Percentiles rank a stretch among this genome's conserved stretches.
These are phyloP conservation scores for Peromyscus leucopus DNA, from an alignment of 2,113 vertebrate species.

Conservation along the genomic window DNA sequence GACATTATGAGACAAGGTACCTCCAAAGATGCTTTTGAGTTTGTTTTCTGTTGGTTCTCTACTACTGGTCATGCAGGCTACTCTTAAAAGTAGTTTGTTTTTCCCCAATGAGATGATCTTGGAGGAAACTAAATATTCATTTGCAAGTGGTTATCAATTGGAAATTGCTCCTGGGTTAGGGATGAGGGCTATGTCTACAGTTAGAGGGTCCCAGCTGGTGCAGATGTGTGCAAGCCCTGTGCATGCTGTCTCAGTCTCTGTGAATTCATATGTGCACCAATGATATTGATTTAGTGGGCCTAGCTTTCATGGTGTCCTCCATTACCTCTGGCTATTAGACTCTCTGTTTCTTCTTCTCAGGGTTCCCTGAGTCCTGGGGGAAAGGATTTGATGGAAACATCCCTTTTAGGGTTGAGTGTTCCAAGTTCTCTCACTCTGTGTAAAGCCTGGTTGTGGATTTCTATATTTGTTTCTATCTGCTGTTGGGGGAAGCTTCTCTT, in stretches of 20 bases:
- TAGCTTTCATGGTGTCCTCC: neutral
- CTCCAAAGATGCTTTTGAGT: no score
- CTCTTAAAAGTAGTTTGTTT: no score
- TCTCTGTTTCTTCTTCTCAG: neutral
- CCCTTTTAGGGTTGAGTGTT: neutral
- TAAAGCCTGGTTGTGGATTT: neutral
- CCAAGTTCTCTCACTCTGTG: neutral
- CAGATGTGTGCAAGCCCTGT: neutral
- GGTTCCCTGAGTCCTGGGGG: neutral
- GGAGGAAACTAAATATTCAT: no score
- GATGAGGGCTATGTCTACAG: neutral
- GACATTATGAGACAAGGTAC: neutral
- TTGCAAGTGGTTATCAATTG: no score
- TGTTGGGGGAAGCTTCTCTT: neutral
- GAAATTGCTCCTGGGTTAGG: neutral
- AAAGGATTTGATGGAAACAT: neutral
- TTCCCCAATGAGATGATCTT: no score
- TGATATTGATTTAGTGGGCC: neutral
- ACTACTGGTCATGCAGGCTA: no score
- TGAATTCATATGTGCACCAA: neutral
- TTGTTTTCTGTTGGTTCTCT: no score
- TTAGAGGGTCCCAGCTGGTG: neutral
- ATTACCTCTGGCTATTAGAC: neutral
- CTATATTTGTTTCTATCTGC: neutral
- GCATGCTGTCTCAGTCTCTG: neutral